Evolutionary conservation across 2,797 vertebrate genomes (phyloP).

Genomic region (Cyprinella venusta): DNA sequence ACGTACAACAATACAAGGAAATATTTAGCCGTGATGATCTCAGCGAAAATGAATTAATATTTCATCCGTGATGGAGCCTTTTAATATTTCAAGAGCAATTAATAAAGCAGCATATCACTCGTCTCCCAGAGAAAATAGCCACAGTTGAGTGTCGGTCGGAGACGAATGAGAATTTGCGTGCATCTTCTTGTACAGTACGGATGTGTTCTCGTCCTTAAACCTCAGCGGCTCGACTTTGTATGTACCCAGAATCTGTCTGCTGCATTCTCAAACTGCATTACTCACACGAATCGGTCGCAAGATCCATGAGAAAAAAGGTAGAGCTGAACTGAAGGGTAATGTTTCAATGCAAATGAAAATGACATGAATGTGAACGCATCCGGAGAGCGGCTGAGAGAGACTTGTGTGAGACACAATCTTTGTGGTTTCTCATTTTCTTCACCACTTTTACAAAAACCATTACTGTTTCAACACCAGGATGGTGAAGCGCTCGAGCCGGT

Average conservation of each 20-base stretch:
- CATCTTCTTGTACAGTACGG: conserved; percentile 6
- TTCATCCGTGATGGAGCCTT: conserved; percentile 79
- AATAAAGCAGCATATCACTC: conserved; percentile 72
- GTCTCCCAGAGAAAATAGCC: conserved; percentile 68
- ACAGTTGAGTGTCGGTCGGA: conserved; percentile 65
- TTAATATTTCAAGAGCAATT: conserved; percentile 83
- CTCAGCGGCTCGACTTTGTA: conserved; percentile 2
- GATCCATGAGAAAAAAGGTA: neutral
- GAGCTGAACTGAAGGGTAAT: conserved; percentile 30
- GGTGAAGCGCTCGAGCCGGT: neutral
- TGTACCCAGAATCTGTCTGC: neutral
- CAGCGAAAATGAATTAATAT: conserved; percentile 77
- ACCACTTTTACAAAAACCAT: neutral
- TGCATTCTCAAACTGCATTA: conserved; percentile 20
- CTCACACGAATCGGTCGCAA: conserved; percentile 14
- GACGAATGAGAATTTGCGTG: conserved; percentile 65
- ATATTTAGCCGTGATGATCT: conserved; percentile 76
- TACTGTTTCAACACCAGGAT: neutral
- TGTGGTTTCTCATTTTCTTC: neutral
- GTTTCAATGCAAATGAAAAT: conserved; percentile 31
- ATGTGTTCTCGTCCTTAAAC: conserved; percentile 4
- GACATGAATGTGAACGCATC: conserved; percentile 20
- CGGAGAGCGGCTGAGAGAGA: neutral
- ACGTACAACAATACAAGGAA: conserved; percentile 72
- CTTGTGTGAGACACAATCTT: neutral